Percentiles rank a stretch among this genome's conserved stretches.
These are phyloP conservation scores for Drosophila nigricruria DNA, from an alignment of 2,888 invertebrate genomes.

Conservation along the genomic window DNA sequence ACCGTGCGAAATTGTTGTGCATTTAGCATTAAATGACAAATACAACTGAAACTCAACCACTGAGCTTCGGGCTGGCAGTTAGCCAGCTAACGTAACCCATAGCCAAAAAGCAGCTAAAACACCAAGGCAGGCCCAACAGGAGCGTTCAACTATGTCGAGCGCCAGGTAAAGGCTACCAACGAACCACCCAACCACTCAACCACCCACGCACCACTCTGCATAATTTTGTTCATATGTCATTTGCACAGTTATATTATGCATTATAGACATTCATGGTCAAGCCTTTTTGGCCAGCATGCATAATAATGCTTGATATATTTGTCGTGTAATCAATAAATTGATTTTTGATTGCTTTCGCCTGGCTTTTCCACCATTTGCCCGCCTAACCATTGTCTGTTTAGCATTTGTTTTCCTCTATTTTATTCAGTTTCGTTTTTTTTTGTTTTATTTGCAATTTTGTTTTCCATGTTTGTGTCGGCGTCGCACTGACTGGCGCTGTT, in stretches of 20 bases:
- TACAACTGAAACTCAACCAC: conserved; percentile 29
- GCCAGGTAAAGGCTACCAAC: conserved; percentile 62
- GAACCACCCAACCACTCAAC: conserved; percentile 1
- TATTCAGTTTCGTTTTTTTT: conserved; percentile 17
- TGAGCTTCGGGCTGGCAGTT: conserved; percentile 44
- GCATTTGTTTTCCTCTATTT: conserved; percentile 41
- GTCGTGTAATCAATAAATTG: conserved; percentile 79
- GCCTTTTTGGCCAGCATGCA: conserved; percentile 30
- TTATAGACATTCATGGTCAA: conserved; percentile 41
- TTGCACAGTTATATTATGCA: conserved; percentile 1
- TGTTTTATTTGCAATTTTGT: conserved; percentile 12
- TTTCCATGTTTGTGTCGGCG: conserved; percentile 53
- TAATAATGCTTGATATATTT: conserved; percentile 59
- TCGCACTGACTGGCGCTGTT: conserved; percentile 68
- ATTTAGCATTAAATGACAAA: conserved; percentile 46
- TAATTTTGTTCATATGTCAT: conserved; percentile 20
- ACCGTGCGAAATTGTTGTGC: conserved; percentile 21
- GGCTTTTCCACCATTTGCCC: conserved; percentile 20
- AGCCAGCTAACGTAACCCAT: conserved; percentile 53
- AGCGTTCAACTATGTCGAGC: conserved; percentile 64
- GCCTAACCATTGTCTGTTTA: conserved; percentile 20
- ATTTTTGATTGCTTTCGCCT: conserved; percentile 72
- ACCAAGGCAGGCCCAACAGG: conserved; percentile 11
- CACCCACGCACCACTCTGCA: conserved; percentile 2
- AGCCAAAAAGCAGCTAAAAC: conserved; percentile 20